Conservation (phyloP, 2,113 vertebrate genomes). For the Onychostoma macrolepis region DNA sequence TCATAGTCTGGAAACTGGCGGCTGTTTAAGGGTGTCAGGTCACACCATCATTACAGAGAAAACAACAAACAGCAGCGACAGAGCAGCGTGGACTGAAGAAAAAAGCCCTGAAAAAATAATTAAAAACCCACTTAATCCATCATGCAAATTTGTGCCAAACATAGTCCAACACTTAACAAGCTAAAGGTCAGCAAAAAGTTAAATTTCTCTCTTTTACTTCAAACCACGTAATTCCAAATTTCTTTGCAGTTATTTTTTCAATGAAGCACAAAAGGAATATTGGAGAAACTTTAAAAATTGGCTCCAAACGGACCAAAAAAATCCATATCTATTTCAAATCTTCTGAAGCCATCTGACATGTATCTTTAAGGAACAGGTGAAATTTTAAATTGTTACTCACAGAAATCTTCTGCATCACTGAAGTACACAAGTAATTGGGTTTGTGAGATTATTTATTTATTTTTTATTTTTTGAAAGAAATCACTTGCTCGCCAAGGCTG, state of each 20-base stretch:
- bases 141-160: not conserved
- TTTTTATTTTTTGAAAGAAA: too few species aligned
- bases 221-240: not conserved
- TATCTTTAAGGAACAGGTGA: too few species aligned
- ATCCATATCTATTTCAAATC: too few species aligned
- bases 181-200: not conserved
- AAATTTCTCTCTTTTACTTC: not conserved
- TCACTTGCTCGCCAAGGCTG: too few species aligned
- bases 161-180: not conserved
- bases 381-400: too few species aligned
- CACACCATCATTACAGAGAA: not conserved
- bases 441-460: too few species aligned
- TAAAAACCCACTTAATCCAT: not conserved
- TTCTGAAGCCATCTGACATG: too few species aligned
- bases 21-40: constrained; percentile 20
- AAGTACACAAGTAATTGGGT: too few species aligned
- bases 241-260: not conserved
- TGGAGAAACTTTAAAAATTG: too few species aligned
- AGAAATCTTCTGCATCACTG: too few species aligned
- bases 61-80: not conserved
- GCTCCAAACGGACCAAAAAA: too few species aligned
- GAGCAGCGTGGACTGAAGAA: not conserved
- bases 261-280: not conserved
- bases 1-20: not conserved
- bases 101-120: not conserved